A percentile compares a stretch with the other conserved stretches of the same genome.
These are phyloP conservation scores for Rousettus madagascariensis DNA, from an alignment of 2,797 vertebrate species.

Conservation along the genomic window DNA sequence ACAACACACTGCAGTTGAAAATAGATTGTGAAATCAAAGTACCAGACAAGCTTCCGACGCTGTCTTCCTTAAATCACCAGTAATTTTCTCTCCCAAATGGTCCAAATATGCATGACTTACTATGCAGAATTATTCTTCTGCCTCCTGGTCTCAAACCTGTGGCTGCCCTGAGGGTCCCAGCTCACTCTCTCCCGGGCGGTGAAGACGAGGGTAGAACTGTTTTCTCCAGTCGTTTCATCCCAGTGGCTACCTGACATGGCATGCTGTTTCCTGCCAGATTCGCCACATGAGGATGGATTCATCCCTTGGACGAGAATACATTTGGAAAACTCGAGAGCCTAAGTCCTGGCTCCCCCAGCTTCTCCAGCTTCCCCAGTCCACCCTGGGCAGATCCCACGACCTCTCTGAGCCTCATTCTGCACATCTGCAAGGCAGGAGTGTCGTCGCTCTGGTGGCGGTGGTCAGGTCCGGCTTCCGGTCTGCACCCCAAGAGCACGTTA, in stretches of 20 bases:
- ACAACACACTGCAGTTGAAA: slow-evolving; percentile 16
- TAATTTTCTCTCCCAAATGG: background rate
- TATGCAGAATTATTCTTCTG: background rate
- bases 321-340: background rate
- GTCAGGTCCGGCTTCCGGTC: background rate
- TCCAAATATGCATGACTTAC: background rate
- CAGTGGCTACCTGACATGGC: background rate
- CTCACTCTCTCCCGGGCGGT: background rate
- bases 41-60: background rate
- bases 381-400: background rate
- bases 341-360: background rate
- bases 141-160: background rate
- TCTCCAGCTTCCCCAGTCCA: background rate
- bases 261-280: background rate
- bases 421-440: background rate
- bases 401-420: background rate
- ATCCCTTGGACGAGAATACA: background rate
- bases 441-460: background rate
- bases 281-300: background rate
- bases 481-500: background rate
- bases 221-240: background rate
- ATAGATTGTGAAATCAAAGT: slow-evolving; percentile 64
- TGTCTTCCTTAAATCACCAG: background rate
- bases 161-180: background rate
- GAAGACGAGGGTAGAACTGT: background rate